Conservation (phyloP, 1,140 invertebrate genomes). For the Drosophila carrolli region DNA sequence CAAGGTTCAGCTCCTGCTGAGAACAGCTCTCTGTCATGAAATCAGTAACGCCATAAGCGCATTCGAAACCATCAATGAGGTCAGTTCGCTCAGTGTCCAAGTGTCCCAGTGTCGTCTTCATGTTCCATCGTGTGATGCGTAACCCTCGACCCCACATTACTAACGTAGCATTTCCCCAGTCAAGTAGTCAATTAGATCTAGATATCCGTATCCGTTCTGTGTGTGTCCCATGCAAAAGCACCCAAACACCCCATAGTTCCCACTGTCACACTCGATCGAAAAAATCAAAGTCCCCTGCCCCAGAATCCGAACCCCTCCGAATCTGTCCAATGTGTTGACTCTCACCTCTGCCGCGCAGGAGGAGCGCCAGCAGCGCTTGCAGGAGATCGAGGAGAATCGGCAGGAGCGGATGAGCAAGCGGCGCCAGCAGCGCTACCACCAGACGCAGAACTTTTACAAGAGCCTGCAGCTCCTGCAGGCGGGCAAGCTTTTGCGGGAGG, state of each 20-base stretch:
- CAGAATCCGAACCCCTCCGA: not conserved
- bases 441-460: constrained; percentile 90
- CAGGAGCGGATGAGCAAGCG: constrained; percentile 88
- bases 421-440: constrained; percentile 88
- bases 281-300: not conserved
- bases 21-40: constrained; percentile 81
- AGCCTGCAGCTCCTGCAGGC: constrained; percentile 91
- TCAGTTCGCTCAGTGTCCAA: constrained; percentile 72
- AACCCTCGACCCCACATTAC: constrained; percentile 19
- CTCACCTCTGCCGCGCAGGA: constrained; percentile 85
- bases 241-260: constrained; percentile 8
- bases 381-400: constrained; percentile 89
- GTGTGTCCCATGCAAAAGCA: constrained; percentile 35
- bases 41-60: constrained; percentile 78
- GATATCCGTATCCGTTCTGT: constrained; percentile 43
- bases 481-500: constrained; percentile 85
- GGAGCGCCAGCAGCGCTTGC: constrained; percentile 88
- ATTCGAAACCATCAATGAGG: constrained; percentile 76
- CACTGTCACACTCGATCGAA: constrained; percentile 13
- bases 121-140: constrained; percentile 23
- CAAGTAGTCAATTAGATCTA: constrained; percentile 25
- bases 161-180: constrained; percentile 38
- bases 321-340: constrained; percentile 49
- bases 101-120: constrained; percentile 29
- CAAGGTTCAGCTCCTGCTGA: constrained; percentile 80